Evolutionary conservation across 1,140 invertebrate genomes (phyloP).

Genomic region (Ostrea edulis): DNA sequence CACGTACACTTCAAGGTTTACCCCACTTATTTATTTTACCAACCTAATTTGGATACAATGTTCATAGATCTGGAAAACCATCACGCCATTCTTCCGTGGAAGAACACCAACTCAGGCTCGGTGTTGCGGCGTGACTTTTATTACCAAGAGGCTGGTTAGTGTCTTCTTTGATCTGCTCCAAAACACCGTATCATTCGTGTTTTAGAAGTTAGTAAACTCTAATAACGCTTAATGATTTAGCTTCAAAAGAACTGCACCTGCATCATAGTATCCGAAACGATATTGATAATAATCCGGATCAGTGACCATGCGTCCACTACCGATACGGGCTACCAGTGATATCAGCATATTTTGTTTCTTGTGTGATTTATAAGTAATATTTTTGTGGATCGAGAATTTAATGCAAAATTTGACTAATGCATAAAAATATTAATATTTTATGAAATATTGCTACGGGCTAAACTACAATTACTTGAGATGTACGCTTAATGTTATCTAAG

Average conservation of each 20-base stretch:
- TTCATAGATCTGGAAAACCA: background rate
- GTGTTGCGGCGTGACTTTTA: slow-evolving; percentile 21
- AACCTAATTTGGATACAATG: too few species aligned
- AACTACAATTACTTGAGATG: background rate
- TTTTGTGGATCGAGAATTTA: slow-evolving; percentile 5
- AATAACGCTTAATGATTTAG: slow-evolving; percentile 39
- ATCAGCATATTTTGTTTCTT: slow-evolving; percentile 36
- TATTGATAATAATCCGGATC: slow-evolving; percentile 38
- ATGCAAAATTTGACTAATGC: slow-evolving; percentile 3
- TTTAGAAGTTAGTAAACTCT: slow-evolving; percentile 40
- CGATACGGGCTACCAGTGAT: slow-evolving; percentile 4
- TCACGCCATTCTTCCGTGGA: slow-evolving; percentile 16
- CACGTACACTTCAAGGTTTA: too few species aligned
- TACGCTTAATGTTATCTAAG: background rate
- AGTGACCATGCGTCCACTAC: background rate
- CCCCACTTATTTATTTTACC: too few species aligned
- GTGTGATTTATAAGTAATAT: slow-evolving; percentile 3
- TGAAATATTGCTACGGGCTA: background rate
- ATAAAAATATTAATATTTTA: slow-evolving; percentile 22
- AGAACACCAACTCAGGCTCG: background rate
- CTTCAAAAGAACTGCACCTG: slow-evolving; percentile 30
- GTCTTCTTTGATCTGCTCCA: slow-evolving; percentile 37
- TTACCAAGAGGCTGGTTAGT: background rate
- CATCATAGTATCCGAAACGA: slow-evolving; percentile 27
- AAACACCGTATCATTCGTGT: slow-evolving; percentile 34